Base-by-base conservation (phyloP, 2,797 vertebrate species). In the Pangasius larnaudii region DNA sequence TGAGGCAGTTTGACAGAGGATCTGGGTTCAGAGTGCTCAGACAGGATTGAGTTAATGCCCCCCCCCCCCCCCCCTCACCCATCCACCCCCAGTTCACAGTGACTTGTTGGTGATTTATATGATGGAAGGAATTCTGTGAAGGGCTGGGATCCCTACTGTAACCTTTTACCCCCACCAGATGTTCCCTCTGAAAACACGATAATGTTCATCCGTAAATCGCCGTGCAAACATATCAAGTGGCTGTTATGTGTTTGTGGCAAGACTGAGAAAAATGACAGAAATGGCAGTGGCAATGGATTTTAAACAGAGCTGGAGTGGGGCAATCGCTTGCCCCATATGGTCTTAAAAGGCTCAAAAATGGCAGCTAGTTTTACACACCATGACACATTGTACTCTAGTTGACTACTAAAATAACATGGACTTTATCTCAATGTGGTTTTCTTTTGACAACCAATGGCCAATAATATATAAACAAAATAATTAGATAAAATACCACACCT, bases 81-180 rank as follows among this genome's bases (percentile, higher is more conserved):
- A 92, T 92, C 56, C 69, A 19, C 93, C 94, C 92, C 91, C 86
- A 65, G 89, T 94, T 94, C 91, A 89, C 94, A 94, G 92, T 94
- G 96, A 94, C 95, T 96, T 91, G 94, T 94, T 88, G 92, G 92
- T 97, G 96, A 97, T 97, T 97, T 97, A 97, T 97, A 95, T 96
- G 95, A 95, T 95, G 94, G 95, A 95, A 97, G 95, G 96, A 96
- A 97, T 96, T 96, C 95, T 94, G 94, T 93, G 92, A 94, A 94
- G 93, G 93, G 93, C 95, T 94, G 94, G 93, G 94, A 94, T 93
- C 95, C 93, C 94, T 94, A 95, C 95, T 95, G 95, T 96, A 96
- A 96, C 96, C 95, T 96, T 95, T 95, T 95, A 94, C 96, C 96
- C 95, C 90, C 93, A 87, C 95, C 96, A 97, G 96, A 97, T 96